phyloP scores from a whole-genome alignment of 1,140 invertebrate species.

The Lepidurus couesii region DNA sequence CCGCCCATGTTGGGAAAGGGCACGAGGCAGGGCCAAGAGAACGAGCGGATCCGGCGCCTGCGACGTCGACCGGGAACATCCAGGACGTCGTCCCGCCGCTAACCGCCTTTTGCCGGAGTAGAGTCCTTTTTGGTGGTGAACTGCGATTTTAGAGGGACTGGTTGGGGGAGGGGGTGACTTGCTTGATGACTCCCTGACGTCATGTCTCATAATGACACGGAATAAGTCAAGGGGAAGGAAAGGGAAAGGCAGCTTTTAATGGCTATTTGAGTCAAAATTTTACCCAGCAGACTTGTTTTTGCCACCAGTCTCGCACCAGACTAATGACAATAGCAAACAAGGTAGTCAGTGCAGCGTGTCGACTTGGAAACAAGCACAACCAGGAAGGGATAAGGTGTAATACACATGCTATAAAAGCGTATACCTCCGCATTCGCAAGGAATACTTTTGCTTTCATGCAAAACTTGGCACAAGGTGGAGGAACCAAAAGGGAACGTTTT shows the following conservation, averaged over 20 bases:
- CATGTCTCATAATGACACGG: background rate
- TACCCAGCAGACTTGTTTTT: background rate
- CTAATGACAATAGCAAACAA: conserved; percentile 12
- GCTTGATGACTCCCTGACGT: background rate
- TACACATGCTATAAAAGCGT: background rate
- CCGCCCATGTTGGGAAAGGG: background rate
- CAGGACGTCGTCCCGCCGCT: background rate
- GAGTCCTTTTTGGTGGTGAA: background rate
- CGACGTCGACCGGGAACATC: background rate
- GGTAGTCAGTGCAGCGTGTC: background rate
- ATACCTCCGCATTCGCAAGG: background rate
- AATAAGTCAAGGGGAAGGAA: background rate
- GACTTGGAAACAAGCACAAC: background rate
- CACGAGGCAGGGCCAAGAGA: background rate
- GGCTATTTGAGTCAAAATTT: background rate
- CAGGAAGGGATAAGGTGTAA: background rate
- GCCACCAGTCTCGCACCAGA: background rate
- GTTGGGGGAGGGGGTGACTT: background rate
- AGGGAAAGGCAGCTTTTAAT: background rate
- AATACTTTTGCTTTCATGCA: conserved; percentile 9
- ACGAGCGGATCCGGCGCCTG: background rate
- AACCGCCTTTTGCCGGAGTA: background rate
- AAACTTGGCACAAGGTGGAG: background rate
- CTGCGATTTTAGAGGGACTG: background rate
- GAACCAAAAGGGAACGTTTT: background rate